Base-by-base conservation (phyloP, 2,113 vertebrate genomes). In the Festucalex cinctus region DNA sequence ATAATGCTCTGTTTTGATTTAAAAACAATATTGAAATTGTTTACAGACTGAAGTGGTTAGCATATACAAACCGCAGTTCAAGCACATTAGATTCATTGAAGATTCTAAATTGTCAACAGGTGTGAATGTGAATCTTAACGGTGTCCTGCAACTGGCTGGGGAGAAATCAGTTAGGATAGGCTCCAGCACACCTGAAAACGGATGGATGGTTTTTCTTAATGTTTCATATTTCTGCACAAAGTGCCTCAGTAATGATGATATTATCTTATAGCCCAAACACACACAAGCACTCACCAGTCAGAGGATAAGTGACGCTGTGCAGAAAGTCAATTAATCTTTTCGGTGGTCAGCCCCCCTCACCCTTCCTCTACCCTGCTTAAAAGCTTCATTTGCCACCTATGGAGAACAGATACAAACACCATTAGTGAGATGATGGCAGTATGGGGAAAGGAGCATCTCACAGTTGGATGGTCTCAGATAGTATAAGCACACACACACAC, bases 331-430 rank as follows among this genome's bases (percentile, higher is more conserved):
- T 95, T 93, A 94, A 93, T 95, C 93, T 91, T 95, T 92, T 87
- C 93, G 82, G 92, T 89, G 89, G 83, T 87, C 24, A 41, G 39
- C 5, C 22, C 39, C 16, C 22, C 37, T 43, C 39, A 26, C 85
- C 85, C 90, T 81, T 80, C 83, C 82, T 87, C 84, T 84, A 64
- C 83, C 85, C 92, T 91, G 82, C 91, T 93, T 94, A 96, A 95
- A 95, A 95, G 94, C 93, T 93, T 95, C 93, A 97, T 96, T 95
- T 96, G 92, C 94, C 94, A 94, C 94, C 95, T 95, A 95, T 92
- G 82, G 94, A 94, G 94, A 88, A 92, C 94, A 94, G 86, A 95
- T 94, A 95, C 93, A 95, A 94, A 95, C 93, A 95, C 94, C 95
- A 97, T 96, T 97, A 97, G 87, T 86, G 86, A 85, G 82, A 87